phyloP scores from a whole-genome alignment of 2,888 invertebrate genomes.

The Pecten maximus region DNA sequence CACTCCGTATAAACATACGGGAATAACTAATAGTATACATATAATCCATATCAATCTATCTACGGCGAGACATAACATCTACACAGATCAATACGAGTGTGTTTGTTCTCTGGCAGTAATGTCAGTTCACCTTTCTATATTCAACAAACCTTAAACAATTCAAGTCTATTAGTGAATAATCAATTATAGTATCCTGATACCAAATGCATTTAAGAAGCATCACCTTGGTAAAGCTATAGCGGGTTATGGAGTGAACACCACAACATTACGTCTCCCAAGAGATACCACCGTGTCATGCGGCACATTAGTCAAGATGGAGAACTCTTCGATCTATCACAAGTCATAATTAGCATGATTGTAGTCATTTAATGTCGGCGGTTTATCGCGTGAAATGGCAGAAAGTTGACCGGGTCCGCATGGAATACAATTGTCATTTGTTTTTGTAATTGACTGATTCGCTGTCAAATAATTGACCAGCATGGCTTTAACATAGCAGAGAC shows the following conservation, averaged over 20 bases:
- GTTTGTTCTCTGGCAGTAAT: not conserved
- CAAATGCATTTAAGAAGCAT: not conserved
- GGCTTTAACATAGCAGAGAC: not conserved
- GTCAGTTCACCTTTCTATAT: not conserved
- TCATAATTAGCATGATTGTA: slow-evolving; percentile 25
- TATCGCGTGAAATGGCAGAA: not conserved
- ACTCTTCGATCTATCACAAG: slow-evolving; percentile 30
- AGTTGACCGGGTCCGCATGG: not conserved
- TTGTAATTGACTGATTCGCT: not conserved
- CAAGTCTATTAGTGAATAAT: not conserved
- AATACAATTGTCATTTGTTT: not conserved
- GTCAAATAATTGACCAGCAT: not conserved
- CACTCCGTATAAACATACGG: too few species aligned
- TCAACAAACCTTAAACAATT: not conserved
- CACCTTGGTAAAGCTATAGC: not conserved
- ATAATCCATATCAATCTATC: not conserved
- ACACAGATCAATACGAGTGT: not conserved
- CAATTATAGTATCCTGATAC: not conserved
- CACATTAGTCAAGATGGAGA: slow-evolving; percentile 16
- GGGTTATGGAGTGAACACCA: not conserved
- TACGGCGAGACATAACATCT: not conserved
- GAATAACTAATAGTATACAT: not conserved
- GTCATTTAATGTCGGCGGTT: slow-evolving; percentile 2
- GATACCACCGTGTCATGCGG: not conserved
- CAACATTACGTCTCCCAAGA: not conserved